Evolutionary conservation across 2,113 vertebrate genomes (phyloP), one percentile per base, ranked within the genome.

Genomic region (Anolis carolinensis): DNA sequence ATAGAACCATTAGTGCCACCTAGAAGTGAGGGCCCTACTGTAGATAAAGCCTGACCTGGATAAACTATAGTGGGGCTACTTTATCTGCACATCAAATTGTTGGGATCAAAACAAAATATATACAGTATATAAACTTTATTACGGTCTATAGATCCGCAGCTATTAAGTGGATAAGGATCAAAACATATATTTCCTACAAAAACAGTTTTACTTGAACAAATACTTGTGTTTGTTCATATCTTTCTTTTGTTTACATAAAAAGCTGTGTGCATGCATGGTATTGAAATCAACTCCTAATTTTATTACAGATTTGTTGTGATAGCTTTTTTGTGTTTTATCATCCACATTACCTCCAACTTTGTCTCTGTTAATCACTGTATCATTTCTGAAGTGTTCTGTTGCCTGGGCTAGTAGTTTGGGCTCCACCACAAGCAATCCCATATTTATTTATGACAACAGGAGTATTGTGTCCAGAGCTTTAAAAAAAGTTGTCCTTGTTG

Each of bases 141-240:
- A n/a, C n/a, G n/a, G n/a, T n/a, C n/a, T n/a, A n/a, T n/a, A n/a
- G n/a, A n/a, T n/a, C n/a, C n/a, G n/a, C n/a, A n/a, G n/a, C n/a
- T n/a, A n/a, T n/a, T n/a, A n/a, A n/a, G n/a, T n/a, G n/a, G n/a
- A n/a, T n/a, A n/a, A n/a, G n/a, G n/a, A n/a, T n/a, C n/a, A n/a
- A n/a, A n/a, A n/a, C n/a, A n/a, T 5, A 10, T 36, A 1, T 0
- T 67, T 92, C 13, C n/a, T 87, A 62, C 23, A 86, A 75, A 27
- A 90, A 79, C 63, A 44, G 85, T 87, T 81, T 92, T 90, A 88
- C 88, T 71, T 73, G 74, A 48, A 9, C 88, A 83, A 91, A 87
- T 91, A 77, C 93, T 91, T 92, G 21, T 92, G 77, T 93, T 89
- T 92, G n/a, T n/a, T n/a, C n/a, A n/a, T n/a, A n/a, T n/a, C n/a